phyloP scores from a whole-genome alignment of 2,797 vertebrate genomes.

The Geotrypetes seraphini region DNA sequence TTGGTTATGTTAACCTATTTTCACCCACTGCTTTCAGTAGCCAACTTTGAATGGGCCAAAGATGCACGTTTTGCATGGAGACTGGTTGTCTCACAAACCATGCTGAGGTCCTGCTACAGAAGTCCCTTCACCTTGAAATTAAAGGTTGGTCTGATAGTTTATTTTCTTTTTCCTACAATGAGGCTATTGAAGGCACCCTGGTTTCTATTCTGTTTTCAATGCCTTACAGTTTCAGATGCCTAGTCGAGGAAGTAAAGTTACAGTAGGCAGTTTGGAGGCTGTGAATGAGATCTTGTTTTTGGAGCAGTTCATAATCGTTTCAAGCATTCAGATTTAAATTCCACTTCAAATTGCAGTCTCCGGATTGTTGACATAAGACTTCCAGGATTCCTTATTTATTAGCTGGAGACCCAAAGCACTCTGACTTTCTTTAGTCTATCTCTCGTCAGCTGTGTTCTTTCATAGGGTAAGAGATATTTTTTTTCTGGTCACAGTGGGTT shows the following conservation, averaged over 20 bases:
- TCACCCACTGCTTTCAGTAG: slow-evolving; percentile 22
- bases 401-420: slow-evolving; percentile 24
- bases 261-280: slow-evolving; percentile 27
- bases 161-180: slow-evolving; percentile 47
- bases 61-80: slow-evolving; percentile 52
- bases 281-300: slow-evolving; percentile 48
- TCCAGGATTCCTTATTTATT: slow-evolving; percentile 27
- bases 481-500: slow-evolving; percentile 27
- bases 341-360: slow-evolving; percentile 32
- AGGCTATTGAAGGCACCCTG: slow-evolving; percentile 35
- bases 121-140: slow-evolving; percentile 49
- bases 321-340: slow-evolving; percentile 40
- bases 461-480: slow-evolving; percentile 18
- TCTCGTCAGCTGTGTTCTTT: slow-evolving; percentile 21
- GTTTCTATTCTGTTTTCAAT: slow-evolving; percentile 37
- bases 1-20: slow-evolving; percentile 56
- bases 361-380: slow-evolving; percentile 35
- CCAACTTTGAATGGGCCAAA: slow-evolving; percentile 47
- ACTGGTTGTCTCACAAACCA: slow-evolving; percentile 54
- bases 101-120: slow-evolving; percentile 24
- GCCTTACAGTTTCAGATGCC: slow-evolving; percentile 33
- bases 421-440: slow-evolving; percentile 25
- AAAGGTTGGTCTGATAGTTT: slow-evolving; percentile 43
- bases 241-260: slow-evolving; percentile 42
- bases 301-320: slow-evolving; percentile 40